Percentiles rank a stretch among this genome's conserved stretches.
These are phyloP conservation scores for Phainopepla nitens DNA, from an alignment of 2,113 vertebrate species.

Conservation along the genomic window DNA sequence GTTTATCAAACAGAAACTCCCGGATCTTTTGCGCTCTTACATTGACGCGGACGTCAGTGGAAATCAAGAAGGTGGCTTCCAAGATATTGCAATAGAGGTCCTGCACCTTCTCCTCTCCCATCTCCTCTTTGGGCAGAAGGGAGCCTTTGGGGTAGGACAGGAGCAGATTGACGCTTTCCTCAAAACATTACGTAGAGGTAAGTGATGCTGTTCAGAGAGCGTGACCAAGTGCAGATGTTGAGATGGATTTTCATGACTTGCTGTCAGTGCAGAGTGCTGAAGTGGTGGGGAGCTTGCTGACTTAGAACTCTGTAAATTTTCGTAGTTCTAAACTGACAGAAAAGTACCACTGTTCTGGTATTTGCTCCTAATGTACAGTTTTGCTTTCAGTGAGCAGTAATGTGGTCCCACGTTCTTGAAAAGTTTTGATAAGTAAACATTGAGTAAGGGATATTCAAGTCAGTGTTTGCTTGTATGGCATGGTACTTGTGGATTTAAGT, in stretches of 20 bases:
- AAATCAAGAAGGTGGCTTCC: slow-evolving; percentile 99
- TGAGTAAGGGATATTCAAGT: neutral
- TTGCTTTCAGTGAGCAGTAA: neutral
- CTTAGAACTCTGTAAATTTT: neutral
- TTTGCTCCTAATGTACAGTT: neutral
- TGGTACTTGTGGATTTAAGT: neutral
- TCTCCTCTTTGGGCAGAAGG: slow-evolving; percentile 98
- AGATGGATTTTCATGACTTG: neutral
- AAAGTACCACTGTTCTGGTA: neutral
- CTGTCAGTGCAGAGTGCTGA: neutral
- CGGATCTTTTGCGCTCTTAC: slow-evolving; percentile 96
- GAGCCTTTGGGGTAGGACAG: slow-evolving; percentile 97
- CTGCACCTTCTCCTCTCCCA: slow-evolving; percentile 99
- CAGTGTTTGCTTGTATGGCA: neutral
- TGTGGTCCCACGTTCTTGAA: neutral
- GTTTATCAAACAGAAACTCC: slow-evolving; percentile 99
- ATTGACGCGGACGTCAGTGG: slow-evolving; percentile 98
- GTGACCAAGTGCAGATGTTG: neutral
- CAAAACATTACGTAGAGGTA: slow-evolving; percentile 98
- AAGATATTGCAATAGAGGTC: slow-evolving; percentile 99
- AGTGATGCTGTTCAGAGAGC: neutral
- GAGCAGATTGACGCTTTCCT: slow-evolving; percentile 99
- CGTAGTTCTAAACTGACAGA: neutral
- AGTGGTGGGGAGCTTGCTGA: neutral
- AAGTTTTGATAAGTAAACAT: neutral